These are phyloP conservation scores for Tenebrio molitor DNA, from an alignment of 1,140 invertebrate species.

Conservation along the genomic window DNA sequence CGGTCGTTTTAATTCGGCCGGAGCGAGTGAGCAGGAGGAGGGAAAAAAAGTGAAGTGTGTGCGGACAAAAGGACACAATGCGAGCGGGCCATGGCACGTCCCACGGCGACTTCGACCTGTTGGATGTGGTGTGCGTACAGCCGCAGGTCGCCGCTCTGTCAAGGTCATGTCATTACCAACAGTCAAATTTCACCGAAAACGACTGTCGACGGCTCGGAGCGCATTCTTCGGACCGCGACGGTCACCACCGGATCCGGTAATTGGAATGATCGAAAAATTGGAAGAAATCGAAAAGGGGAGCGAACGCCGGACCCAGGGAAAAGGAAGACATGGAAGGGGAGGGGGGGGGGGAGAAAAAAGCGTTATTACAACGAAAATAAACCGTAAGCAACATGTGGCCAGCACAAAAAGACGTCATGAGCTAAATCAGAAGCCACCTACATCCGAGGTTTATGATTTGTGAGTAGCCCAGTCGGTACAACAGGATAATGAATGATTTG, in stretches of 20 bases:
- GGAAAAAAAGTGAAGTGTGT: too few relatives aligned
- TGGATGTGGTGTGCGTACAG: constrained; percentile 8
- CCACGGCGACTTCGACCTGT: constrained; percentile 26
- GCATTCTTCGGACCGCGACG: too few relatives aligned
- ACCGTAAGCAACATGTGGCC: constrained; percentile 23
- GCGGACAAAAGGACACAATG: constrained; percentile 3
- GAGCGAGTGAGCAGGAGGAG: too few relatives aligned
- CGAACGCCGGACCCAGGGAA: background rate
- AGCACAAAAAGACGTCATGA: constrained; percentile 9
- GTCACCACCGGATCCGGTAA: too few relatives aligned
- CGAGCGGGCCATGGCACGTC: background rate
- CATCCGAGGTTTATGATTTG: background rate
- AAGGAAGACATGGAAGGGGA: too few relatives aligned
- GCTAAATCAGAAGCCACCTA: constrained; percentile 20
- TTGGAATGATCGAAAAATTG: too few relatives aligned
- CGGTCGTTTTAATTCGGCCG: constrained; percentile 1
- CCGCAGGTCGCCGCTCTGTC: constrained; percentile 22
- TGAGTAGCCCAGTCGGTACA: too few relatives aligned
- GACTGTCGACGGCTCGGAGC: too few relatives aligned
- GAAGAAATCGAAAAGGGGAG: background rate
- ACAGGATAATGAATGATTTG: too few relatives aligned
- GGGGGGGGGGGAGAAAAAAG: background rate
- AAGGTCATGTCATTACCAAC: constrained; percentile 11
- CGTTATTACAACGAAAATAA: background rate
- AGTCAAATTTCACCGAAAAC: constrained; percentile 1